phyloP scores from a whole-genome alignment of 2,113 vertebrate species.

The Rutilus rutilus region DNA sequence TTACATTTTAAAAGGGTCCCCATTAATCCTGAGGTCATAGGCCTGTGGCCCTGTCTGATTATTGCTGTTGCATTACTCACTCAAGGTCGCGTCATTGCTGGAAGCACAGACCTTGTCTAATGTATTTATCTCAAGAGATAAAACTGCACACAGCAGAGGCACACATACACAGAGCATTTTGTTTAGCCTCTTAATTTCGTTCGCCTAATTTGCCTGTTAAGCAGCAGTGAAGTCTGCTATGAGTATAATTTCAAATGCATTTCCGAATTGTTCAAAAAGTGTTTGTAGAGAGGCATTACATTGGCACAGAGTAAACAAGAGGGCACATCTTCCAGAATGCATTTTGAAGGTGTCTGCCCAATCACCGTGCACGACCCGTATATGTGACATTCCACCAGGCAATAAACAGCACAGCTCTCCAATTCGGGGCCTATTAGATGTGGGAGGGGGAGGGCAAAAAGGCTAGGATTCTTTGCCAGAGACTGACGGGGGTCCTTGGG shows the following conservation, averaged over 20 bases:
- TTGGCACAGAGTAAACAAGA: slow-evolving; percentile 35
- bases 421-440: slow-evolving; percentile 11
- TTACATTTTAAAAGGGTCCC: slow-evolving; percentile 61
- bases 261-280: neutral
- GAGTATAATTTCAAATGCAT: neutral
- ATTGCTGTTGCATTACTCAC: slow-evolving; percentile 69
- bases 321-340: neutral
- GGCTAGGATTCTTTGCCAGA: slow-evolving; percentile 62
- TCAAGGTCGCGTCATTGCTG: slow-evolving; percentile 74
- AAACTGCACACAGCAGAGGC: slow-evolving; percentile 56
- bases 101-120: slow-evolving; percentile 69
- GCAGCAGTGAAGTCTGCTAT: neutral
- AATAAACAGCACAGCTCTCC: slow-evolving; percentile 57
- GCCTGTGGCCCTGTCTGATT: slow-evolving; percentile 62
- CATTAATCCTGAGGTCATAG: slow-evolving; percentile 59
- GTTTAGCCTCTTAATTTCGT: neutral
- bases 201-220: neutral
- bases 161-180: slow-evolving; percentile 21
- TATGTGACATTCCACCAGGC: slow-evolving; percentile 73
- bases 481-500: slow-evolving; percentile 62
- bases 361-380: slow-evolving; percentile 38
- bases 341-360: slow-evolving; percentile 44
- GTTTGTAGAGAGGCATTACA: slow-evolving; percentile 15
- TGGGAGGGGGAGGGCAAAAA: slow-evolving; percentile 33
- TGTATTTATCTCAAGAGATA: slow-evolving; percentile 67